Percentiles rank a stretch among this genome's conserved stretches.
These are phyloP conservation scores for Cranoglanis bouderius DNA, from an alignment of 2,113 vertebrate genomes.

Conservation along the genomic window DNA sequence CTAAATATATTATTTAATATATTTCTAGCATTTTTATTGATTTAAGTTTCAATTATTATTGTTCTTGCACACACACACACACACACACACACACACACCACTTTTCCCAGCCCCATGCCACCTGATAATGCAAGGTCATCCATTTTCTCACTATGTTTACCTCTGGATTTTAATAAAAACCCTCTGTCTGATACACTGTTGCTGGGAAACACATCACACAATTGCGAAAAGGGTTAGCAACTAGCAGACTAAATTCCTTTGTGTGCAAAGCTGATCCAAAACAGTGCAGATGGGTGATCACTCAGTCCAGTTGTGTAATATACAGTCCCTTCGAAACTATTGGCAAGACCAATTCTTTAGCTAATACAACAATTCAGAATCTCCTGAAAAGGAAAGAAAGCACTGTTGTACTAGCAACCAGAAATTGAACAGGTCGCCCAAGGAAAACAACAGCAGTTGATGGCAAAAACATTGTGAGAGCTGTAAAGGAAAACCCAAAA, in stretches of 20 bases:
- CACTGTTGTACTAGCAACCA: no score
- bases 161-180: conserved; percentile 53
- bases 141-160: conserved; percentile 36
- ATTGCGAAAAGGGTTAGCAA: conserved; percentile 33
- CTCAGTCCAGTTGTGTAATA: conserved; percentile 24
- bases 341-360: neutral
- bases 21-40: no score
- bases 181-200: conserved; percentile 39
- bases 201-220: conserved; percentile 35
- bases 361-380: no score
- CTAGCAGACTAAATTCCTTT: conserved; percentile 6
- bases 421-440: no score
- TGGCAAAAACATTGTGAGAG: no score
- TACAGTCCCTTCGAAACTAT: neutral
- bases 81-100: no score
- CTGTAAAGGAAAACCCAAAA: no score
- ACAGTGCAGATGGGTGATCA: conserved; percentile 16
- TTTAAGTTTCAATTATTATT: no score
- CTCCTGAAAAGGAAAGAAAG: no score
- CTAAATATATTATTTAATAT: no score
- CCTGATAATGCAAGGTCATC: conserved; percentile 36
- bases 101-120: neutral
- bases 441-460: no score
- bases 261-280: neutral
- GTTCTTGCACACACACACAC: no score